These are phyloP conservation scores for Callionymus lyra DNA, from an alignment of 2,113 vertebrate species.

Conservation along the genomic window DNA sequence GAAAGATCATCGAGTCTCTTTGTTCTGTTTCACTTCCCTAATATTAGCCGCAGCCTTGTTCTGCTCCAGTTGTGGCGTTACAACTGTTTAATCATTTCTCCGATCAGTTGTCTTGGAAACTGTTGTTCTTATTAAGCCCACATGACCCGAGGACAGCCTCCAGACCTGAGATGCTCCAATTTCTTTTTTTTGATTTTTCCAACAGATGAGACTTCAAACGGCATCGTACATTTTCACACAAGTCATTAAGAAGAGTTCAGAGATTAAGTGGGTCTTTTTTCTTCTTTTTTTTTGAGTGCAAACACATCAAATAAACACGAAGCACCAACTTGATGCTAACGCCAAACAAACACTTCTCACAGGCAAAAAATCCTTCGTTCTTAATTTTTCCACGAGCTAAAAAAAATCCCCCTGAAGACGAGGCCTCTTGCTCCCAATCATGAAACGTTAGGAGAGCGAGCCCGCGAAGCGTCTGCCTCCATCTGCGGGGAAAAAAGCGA, in stretches of 20 bases:
- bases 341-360: too few relatives aligned
- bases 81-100: slow-evolving; percentile 16
- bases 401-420: slow-evolving; percentile 23
- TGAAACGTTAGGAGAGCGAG: slow-evolving; percentile 28
- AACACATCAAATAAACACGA: slow-evolving; percentile 11
- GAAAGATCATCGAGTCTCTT: neutral
- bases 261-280: slow-evolving; percentile 6
- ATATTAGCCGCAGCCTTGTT: slow-evolving; percentile 34
- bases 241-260: neutral
- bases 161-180: slow-evolving; percentile 6
- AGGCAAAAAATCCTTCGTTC: too few relatives aligned
- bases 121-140: slow-evolving; percentile 25
- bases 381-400: too few relatives aligned
- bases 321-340: too few relatives aligned
- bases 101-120: slow-evolving; percentile 43
- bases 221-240: slow-evolving; percentile 5
- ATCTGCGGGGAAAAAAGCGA: slow-evolving; percentile 46
- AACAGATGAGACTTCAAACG: slow-evolving; percentile 11
- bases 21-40: slow-evolving; percentile 28
- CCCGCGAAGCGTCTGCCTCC: slow-evolving; percentile 27
- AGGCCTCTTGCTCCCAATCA: slow-evolving; percentile 16
- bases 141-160: slow-evolving; percentile 27
- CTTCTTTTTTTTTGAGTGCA: slow-evolving; percentile 17
- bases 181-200: slow-evolving; percentile 5
- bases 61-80: slow-evolving; percentile 35